phyloP scores from a whole-genome alignment of 92 coral and sea anemone species.

The Diadumene lineata region DNA sequence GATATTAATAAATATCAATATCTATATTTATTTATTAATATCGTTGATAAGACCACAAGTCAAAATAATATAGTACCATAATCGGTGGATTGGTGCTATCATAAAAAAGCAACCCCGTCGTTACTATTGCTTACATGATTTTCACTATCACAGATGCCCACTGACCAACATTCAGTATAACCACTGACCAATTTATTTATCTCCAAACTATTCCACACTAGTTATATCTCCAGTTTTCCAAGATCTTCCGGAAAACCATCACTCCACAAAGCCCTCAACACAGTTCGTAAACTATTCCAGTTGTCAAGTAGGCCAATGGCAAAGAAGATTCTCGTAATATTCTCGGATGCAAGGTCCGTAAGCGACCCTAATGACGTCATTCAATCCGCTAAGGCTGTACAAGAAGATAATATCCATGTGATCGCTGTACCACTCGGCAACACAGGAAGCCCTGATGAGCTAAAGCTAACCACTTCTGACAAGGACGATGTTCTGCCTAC shows the following conservation, averaged over 20 bases:
- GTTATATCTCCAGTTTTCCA: slow-evolving; percentile 12
- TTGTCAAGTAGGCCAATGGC: slow-evolving; percentile 60
- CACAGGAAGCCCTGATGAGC: slow-evolving; percentile 58
- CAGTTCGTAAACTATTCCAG: slow-evolving; percentile 13
- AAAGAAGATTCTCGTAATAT: slow-evolving; percentile 76
- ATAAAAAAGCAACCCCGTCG: too few relatives aligned
- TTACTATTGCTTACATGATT: too few relatives aligned
- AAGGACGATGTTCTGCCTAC: slow-evolving; percentile 62
- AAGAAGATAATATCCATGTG: slow-evolving; percentile 59
- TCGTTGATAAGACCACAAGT: too few relatives aligned
- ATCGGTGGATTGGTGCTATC: too few relatives aligned
- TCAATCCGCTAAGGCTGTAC: slow-evolving; percentile 56
- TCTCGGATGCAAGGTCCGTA: slow-evolving; percentile 73
- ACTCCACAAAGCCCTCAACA: slow-evolving; percentile 30
- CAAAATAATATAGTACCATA: too few relatives aligned
- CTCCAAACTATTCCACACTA: background rate
- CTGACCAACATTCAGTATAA: too few relatives aligned
- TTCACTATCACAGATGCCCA: too few relatives aligned
- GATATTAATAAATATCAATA: too few relatives aligned
- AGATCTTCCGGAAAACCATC: slow-evolving; percentile 41
- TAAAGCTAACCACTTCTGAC: slow-evolving; percentile 41
- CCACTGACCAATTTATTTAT: too few relatives aligned
- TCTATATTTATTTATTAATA: too few relatives aligned
- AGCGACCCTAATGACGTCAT: slow-evolving; percentile 55
- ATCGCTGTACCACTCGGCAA: slow-evolving; percentile 70